Evolutionary conservation across 2,888 invertebrate species (phyloP), one percentile per base, ranked within the genome.

Genomic region (Eurytoma adleriae): DNA sequence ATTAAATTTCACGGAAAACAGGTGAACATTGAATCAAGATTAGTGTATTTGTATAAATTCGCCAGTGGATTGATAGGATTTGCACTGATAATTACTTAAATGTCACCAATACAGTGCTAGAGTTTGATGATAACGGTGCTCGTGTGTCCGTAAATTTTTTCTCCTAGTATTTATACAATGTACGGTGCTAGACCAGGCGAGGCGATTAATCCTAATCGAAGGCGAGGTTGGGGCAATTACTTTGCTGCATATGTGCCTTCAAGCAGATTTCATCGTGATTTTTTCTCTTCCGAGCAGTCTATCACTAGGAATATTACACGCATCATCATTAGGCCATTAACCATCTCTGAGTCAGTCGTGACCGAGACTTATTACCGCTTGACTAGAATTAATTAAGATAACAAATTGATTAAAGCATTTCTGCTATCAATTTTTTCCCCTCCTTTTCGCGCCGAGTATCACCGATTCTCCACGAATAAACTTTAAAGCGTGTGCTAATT

Each of bases 151-250:
- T n/a, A n/a, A n/a, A n/a, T n/a, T n/a, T n/a, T n/a, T n/a, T n/a
- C n/a, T n/a, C n/a, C n/a, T n/a, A n/a, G n/a, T n/a, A n/a, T n/a
- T n/a, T n/a, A n/a, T n/a, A n/a, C n/a, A n/a, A n/a, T 30, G 30
- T 30, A 30, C 13, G 20, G 18, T 3, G 61, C 24, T 76, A 27
- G 69, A 62, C 62, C 69, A 69, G 27, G 13, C 1, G 62, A 59
- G 69, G 62, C 76, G 69, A 76, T 76, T 68, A 76, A 76, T 68
- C 52, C 75, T 12, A 76, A 76, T 68, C 52, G 68, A 52, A 68
- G 61, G 61, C 68, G 61, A 68, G 75, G 68, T 30, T 20, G n/a
- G 30, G 30, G 59, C 75, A 68, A 76, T 76, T 68, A 76, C 61
- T 18, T 30, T 61, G 52, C 48, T 59, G 27, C 75, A 50, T 30